A percentile compares a stretch with the other conserved stretches of the same genome.
Conservation (phyloP, 1,140 invertebrate species). For the silkworm (Bombyx mori) region DNA sequence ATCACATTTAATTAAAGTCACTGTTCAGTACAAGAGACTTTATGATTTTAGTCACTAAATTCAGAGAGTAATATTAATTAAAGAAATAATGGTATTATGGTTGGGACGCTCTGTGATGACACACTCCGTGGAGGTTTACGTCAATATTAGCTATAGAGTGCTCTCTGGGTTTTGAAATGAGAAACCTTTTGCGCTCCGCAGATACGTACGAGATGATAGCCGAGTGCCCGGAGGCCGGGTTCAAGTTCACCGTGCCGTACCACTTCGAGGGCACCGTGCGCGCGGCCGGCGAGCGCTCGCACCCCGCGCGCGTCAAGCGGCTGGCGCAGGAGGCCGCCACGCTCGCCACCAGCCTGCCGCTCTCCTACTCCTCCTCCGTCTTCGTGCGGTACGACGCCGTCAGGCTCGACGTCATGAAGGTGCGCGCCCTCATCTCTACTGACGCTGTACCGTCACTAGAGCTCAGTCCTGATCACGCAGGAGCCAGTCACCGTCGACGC, state of each 20-base stretch:
- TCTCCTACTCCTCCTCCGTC: constrained; percentile 94
- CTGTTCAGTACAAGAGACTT: too few relatives aligned
- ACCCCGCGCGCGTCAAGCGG: constrained; percentile 90
- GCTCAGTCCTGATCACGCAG: too few relatives aligned
- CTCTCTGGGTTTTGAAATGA: too few relatives aligned
- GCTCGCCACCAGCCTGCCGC: constrained; percentile 92
- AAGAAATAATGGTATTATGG: too few relatives aligned
- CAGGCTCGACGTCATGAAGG: constrained; percentile 95
- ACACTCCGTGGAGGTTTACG: too few relatives aligned
- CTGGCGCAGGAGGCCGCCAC: constrained; percentile 97
- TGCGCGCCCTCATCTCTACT: constrained; percentile 27
- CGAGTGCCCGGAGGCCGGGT: constrained; percentile 79
- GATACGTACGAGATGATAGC: constrained; percentile 93
- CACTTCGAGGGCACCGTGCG: constrained; percentile 93
- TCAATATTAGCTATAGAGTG: too few relatives aligned
- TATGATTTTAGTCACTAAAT: too few relatives aligned
- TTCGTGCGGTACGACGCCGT: constrained; percentile 97
- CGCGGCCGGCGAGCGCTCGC: constrained; percentile 86
- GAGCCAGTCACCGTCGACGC: too few relatives aligned
- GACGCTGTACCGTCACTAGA: too few relatives aligned
- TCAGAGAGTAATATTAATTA: too few relatives aligned
- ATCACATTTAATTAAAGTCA: too few relatives aligned
- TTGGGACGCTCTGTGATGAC: too few relatives aligned
- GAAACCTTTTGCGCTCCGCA: constrained; percentile 33
- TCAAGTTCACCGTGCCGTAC: constrained; percentile 89